phyloP scores from a whole-genome alignment of 1,140 invertebrate species.

The Micrasema longulum region DNA sequence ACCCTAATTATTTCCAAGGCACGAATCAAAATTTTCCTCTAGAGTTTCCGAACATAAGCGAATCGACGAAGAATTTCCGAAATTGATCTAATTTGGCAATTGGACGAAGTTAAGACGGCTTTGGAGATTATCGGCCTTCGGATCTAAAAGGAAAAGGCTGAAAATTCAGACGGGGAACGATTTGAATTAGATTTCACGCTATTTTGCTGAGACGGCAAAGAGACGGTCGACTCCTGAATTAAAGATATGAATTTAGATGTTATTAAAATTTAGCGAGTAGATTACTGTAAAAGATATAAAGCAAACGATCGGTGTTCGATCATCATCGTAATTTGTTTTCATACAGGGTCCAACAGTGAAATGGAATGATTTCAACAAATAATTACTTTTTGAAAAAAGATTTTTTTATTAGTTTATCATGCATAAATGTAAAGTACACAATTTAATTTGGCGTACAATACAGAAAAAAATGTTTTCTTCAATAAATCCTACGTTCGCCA shows the following conservation, averaged over 20 bases:
- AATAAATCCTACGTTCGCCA: too few relatives aligned
- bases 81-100: slow-evolving; percentile 23
- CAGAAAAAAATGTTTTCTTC: too few relatives aligned
- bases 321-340: too few relatives aligned
- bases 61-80: slow-evolving; percentile 10
- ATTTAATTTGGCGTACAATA: too few relatives aligned
- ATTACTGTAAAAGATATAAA: not conserved
- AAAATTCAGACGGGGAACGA: not conserved
- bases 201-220: not conserved
- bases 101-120: slow-evolving; percentile 9
- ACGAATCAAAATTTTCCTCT: not conserved
- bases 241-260: not conserved
- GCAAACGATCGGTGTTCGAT: too few relatives aligned
- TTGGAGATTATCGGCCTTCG: slow-evolving; percentile 14
- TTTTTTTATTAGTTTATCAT: too few relatives aligned
- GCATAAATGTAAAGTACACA: too few relatives aligned
- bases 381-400: too few relatives aligned
- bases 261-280: not conserved
- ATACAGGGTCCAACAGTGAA: too few relatives aligned
- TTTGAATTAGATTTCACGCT: slow-evolving; percentile 8
- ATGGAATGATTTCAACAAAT: too few relatives aligned
- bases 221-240: slow-evolving; percentile 2
- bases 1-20: slow-evolving; percentile 5
- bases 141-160: not conserved
- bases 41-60: slow-evolving; percentile 19